Percentiles rank a stretch among this genome's conserved stretches.
phyloP scores from a whole-genome alignment of 2,113 vertebrate genomes.

The Scatophagus argus region DNA sequence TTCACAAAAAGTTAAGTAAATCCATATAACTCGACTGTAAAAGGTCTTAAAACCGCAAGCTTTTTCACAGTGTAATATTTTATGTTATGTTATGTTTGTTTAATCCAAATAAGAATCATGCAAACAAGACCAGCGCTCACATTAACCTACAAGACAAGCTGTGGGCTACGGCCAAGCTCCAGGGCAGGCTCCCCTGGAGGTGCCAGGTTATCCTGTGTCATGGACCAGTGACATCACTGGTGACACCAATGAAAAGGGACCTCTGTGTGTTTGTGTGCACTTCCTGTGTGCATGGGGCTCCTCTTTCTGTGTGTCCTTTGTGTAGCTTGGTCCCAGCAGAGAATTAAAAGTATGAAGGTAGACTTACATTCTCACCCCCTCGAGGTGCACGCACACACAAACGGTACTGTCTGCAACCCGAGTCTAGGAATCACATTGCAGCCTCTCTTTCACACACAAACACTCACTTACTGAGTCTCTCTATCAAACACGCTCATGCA shows the following conservation, averaged over 20 bases:
- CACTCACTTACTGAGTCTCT: conserved; percentile 9
- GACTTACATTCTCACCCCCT: conserved; percentile 25
- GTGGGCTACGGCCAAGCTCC: neutral
- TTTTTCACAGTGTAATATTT: too few species aligned
- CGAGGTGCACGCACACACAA: conserved; percentile 15
- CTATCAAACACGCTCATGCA: conserved; percentile 8
- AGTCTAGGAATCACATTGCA: conserved; percentile 69
- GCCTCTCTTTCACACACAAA: conserved; percentile 13
- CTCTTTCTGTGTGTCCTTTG: conserved; percentile 40
- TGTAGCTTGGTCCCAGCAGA: conserved; percentile 5
- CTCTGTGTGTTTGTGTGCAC: conserved; percentile 40
- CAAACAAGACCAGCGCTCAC: conserved; percentile 4
- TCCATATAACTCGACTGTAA: neutral
- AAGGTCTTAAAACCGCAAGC: neutral
- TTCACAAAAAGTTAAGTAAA: neutral
- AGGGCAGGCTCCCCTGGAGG: conserved; percentile 21
- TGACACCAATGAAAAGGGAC: conserved; percentile 40
- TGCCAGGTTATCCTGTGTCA: conserved; percentile 47
- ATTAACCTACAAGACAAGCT: conserved; percentile 9
- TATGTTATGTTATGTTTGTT: too few species aligned
- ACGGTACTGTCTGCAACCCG: conserved; percentile 39
- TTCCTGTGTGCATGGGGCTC: conserved; percentile 45
- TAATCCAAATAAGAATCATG: neutral
- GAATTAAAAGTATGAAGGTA: conserved; percentile 2
- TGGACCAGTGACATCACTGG: conserved; percentile 32